Conservation (phyloP, 64 coral and sea anemone genomes). For the Porites australiensis region DNA sequence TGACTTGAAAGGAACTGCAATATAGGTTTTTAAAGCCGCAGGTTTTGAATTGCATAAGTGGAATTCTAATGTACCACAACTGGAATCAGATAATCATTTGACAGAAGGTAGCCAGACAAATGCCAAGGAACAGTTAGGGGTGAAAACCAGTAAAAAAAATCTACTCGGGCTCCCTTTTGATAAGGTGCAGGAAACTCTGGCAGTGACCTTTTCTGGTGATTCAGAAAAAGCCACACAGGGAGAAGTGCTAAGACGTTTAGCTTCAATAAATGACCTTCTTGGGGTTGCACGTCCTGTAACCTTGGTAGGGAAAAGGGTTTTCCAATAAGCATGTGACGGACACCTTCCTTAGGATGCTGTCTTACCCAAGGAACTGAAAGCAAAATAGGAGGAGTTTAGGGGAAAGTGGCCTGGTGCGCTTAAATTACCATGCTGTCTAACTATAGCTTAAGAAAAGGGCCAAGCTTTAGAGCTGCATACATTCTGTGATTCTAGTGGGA, state of each 20-base stretch:
- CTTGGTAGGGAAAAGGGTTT: no score
- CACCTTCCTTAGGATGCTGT: background rate
- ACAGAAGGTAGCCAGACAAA: background rate
- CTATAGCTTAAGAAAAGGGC: background rate
- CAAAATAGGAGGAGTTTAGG: background rate
- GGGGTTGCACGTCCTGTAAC: no score
- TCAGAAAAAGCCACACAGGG: conserved; percentile 17
- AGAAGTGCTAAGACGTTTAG: no score
- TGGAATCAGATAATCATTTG: no score
- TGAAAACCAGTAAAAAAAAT: no score
- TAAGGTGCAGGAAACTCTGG: conserved; percentile 47
- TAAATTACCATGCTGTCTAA: conserved; percentile 26
- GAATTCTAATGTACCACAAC: no score
- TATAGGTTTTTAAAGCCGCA: no score
- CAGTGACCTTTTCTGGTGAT: background rate
- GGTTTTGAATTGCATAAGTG: no score
- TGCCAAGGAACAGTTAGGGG: conserved; percentile 63
- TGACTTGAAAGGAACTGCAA: conserved; percentile 20
- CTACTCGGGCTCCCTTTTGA: background rate
- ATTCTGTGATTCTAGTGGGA: conserved; percentile 52
- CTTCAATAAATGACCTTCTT: no score
- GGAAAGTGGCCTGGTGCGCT: conserved; percentile 4
- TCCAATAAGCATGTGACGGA: conserved; percentile 28
- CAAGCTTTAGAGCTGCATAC: conserved; percentile 23
- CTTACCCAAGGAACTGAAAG: background rate